Evolutionary conservation across 2,113 vertebrate genomes (phyloP), one percentile per base, ranked within the genome.

Genomic region (Falco punctatus): DNA sequence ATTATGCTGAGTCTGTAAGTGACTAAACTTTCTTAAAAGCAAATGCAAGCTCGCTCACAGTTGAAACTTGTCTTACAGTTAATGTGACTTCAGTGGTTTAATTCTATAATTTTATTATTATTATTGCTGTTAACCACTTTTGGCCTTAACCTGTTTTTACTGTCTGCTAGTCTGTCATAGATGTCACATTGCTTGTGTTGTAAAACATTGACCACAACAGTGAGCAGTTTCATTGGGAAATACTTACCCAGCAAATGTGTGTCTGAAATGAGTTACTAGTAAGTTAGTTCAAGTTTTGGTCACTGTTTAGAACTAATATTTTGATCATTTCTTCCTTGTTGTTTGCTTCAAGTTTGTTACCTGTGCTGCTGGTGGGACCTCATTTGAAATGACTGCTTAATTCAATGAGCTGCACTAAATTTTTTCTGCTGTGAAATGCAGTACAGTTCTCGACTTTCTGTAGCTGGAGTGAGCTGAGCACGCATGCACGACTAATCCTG

Each of bases 31-130:
- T 32, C 42, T 70, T 26, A 62, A 40, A 58, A 88, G 73, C 54
- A 74, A 62, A 48, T 5, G 22, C 23, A 24, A 16, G 49, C 70
- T 82, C 0, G 1, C 38, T 88, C 3, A 0, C 13, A n/a, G 49
- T 15, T 69, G 82, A 38, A 61, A 40, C 57, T 48, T 65, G 52
- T 70, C 77, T 71, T 78, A 13, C 11, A 38, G 81, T 52, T 61
- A 23, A 6, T 42, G 57, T 46, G 61, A 59, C 75, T 62, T 40
- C 5, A 67, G 30, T 46, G 30, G 49, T 13, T 42, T 81, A 35
- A 33, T 79, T 72, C 85, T 55, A 0, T 38, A 18, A 35, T 59
- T 81, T 84, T 20, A 13, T 77, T 71, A 4, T 77, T 71, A 4
- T 38, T 81, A 8, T 18, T 38, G 30, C 42, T 61, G 0, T 24